phyloP scores from a whole-genome alignment of 64 coral and sea anemone genomes.

The Trachythela sp. region DNA sequence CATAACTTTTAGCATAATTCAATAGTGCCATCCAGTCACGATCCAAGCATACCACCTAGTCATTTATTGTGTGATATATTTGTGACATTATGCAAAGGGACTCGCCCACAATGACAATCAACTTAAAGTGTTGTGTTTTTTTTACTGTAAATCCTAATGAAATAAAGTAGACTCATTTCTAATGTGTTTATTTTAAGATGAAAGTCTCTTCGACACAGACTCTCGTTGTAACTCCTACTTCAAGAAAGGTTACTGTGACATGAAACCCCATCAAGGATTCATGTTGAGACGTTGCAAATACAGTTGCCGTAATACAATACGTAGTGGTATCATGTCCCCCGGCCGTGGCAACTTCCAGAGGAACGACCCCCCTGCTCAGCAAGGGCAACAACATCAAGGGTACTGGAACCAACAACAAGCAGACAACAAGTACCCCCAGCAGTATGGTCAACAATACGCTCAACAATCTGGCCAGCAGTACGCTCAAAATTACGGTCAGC shows the following conservation, averaged over 20 bases:
- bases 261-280: constrained; percentile 19
- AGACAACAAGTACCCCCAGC: neutral
- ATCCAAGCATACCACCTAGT: too few species aligned
- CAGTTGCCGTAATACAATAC: neutral
- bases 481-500: neutral
- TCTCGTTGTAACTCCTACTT: neutral
- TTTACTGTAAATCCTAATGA: too few species aligned
- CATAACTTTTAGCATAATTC: too few species aligned
- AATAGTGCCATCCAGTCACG: too few species aligned
- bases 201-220: neutral
- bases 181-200: neutral
- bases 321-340: neutral
- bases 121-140: too few species aligned
- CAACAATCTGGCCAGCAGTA: neutral
- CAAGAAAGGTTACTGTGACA: constrained; percentile 5
- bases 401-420: neutral
- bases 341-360: neutral
- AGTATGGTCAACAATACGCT: neutral
- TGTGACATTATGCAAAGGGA: too few species aligned
- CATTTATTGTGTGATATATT: too few species aligned
- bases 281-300: neutral
- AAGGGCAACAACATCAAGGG: neutral
- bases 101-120: too few species aligned
- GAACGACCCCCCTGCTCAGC: neutral
- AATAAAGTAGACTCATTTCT: too few species aligned